A percentile compares a stretch with the other conserved stretches of the same genome.
Evolutionary conservation across 2,888 invertebrate genomes (phyloP).

Genomic region (Trichopoda pennipes): DNA sequence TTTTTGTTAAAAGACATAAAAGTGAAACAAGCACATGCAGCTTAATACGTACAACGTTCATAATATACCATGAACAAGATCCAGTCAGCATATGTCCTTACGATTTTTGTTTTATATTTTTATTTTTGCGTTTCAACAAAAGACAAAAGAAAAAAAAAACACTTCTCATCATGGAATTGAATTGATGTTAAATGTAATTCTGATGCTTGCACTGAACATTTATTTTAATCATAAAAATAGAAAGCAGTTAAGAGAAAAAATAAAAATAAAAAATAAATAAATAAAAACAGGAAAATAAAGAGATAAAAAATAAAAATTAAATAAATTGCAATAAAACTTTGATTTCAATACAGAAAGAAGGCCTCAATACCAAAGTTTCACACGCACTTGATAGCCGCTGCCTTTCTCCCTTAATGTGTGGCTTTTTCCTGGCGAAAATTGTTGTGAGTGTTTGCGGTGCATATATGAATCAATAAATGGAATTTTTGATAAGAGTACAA

Average conservation of each 20-base stretch:
- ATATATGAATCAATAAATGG: conserved; percentile 2
- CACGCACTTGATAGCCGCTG: conserved; percentile 47
- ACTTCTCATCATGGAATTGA: conserved; percentile 28
- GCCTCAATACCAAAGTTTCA: conserved; percentile 49
- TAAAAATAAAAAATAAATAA: neutral
- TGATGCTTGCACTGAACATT: conserved; percentile 50
- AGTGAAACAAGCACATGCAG: neutral
- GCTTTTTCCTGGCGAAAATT: conserved; percentile 5
- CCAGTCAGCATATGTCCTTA: conserved; percentile 49
- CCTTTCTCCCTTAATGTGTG: neutral
- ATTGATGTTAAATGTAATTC: conserved; percentile 49
- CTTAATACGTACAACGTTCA: neutral
- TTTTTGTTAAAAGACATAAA: conserved; percentile 6
- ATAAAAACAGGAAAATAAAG: conserved; percentile 2
- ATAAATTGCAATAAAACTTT: conserved; percentile 44
- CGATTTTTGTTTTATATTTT: conserved; percentile 33
- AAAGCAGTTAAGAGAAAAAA: conserved; percentile 1
- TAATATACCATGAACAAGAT: conserved; percentile 57
- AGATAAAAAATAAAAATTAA: conserved; percentile 3
- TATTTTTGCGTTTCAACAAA: conserved; percentile 2
- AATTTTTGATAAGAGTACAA: neutral
- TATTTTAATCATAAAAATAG: conserved; percentile 60
- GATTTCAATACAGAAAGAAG: conserved; percentile 55
- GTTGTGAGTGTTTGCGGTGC: conserved; percentile 29
- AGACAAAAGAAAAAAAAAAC: no score